A percentile compares a stretch with the other conserved stretches of the same genome.
phyloP scores from a whole-genome alignment of 2,797 vertebrate genomes.

The Loriculus beryllinus region DNA sequence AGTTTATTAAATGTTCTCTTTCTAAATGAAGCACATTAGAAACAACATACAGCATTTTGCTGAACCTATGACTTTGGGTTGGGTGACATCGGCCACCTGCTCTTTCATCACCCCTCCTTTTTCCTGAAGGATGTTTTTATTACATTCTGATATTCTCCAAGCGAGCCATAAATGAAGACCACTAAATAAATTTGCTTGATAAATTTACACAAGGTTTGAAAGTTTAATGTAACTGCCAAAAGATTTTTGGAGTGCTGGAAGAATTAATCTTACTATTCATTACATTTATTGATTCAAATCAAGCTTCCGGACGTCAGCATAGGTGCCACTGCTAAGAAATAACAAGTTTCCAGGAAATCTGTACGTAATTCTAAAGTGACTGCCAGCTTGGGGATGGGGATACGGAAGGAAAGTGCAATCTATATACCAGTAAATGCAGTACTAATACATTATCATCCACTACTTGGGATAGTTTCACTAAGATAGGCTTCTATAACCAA shows the following conservation, averaged over 20 bases:
- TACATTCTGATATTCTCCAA: background rate
- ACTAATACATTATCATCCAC: background rate
- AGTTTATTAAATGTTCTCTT: background rate
- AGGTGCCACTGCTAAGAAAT: constrained; percentile 42
- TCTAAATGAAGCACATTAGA: background rate
- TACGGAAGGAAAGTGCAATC: background rate
- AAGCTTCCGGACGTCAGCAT: background rate
- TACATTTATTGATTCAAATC: constrained; percentile 51
- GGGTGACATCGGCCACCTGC: background rate
- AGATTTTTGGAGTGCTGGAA: background rate
- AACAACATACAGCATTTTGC: background rate
- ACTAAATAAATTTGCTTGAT: background rate
- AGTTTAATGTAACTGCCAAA: constrained; percentile 48
- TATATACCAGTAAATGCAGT: background rate
- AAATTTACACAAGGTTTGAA: constrained; percentile 1
- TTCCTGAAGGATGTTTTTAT: background rate
- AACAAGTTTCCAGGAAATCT: constrained; percentile 42
- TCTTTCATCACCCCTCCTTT: background rate
- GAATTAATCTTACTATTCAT: constrained; percentile 16
- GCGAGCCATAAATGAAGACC: background rate
- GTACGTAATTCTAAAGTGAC: background rate
- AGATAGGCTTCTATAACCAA: background rate
- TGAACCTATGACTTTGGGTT: background rate
- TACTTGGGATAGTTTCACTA: background rate
- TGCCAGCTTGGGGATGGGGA: background rate